A percentile compares a stretch with the other conserved stretches of the same genome.
Evolutionary conservation across 2,113 vertebrate genomes (phyloP).

Genomic region (Nannospalax galili): DNA sequence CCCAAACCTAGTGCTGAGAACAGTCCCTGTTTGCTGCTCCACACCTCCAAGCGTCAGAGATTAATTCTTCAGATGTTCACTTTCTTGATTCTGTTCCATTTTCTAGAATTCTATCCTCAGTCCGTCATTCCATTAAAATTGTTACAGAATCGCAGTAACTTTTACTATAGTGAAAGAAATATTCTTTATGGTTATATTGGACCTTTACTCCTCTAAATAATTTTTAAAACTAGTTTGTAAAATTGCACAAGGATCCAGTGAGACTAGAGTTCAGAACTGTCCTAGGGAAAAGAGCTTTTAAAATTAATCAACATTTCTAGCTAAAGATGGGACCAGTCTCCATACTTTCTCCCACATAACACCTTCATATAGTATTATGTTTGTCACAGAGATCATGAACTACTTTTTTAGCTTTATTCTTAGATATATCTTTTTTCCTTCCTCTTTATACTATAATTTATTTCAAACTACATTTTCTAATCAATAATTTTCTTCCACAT

Average conservation of each 20-base stretch:
- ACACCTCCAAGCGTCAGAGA: background rate
- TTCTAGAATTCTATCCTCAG: background rate
- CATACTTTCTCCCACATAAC: background rate
- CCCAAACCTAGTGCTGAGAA: background rate
- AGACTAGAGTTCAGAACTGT: background rate
- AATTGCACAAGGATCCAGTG: background rate
- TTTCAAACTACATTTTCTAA: background rate
- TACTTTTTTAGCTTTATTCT: background rate
- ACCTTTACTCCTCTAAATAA: background rate
- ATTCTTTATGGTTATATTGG: background rate
- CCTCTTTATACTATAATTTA: background rate
- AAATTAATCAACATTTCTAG: background rate
- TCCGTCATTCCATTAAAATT: background rate
- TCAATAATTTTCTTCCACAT: background rate
- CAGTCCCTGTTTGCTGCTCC: background rate
- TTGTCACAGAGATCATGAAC: background rate
- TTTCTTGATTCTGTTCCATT: background rate
- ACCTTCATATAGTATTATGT: background rate
- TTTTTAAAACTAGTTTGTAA: background rate
- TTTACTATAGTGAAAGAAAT: slow-evolving; percentile 13
- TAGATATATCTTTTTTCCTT: background rate
- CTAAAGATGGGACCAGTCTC: background rate
- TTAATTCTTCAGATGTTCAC: background rate
- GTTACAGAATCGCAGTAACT: background rate
- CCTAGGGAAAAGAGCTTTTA: background rate